phyloP scores from a whole-genome alignment of 2,797 vertebrate species.

The Lithobates pipiens region DNA sequence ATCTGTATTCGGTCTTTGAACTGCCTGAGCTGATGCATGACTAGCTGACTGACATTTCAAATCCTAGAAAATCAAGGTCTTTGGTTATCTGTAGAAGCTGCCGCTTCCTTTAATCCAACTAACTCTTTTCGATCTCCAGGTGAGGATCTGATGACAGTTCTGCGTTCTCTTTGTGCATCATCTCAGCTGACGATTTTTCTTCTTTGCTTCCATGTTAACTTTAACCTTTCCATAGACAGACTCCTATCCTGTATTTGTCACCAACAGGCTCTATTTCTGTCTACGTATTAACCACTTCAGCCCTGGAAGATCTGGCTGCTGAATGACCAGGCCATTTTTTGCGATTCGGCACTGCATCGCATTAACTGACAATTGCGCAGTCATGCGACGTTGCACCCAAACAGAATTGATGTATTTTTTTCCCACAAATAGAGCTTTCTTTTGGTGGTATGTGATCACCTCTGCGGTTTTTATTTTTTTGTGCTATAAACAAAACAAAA shows the following conservation, averaged over 20 bases:
- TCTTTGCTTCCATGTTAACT: neutral
- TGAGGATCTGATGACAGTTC: constrained; percentile 35
- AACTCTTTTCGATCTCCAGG: constrained; percentile 29
- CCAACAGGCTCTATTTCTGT: neutral
- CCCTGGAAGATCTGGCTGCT: too few relatives aligned
- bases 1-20: neutral
- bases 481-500: too few relatives aligned
- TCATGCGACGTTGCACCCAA: too few relatives aligned
- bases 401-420: too few relatives aligned
- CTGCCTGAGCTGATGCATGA: constrained; percentile 16
- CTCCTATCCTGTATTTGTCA: neutral
- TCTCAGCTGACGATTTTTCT: constrained; percentile 22
- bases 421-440: too few relatives aligned
- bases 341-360: too few relatives aligned
- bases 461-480: too few relatives aligned
- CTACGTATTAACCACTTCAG: neutral
- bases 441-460: too few relatives aligned
- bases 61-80: constrained; percentile 36
- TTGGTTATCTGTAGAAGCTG: constrained; percentile 20
- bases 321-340: too few relatives aligned
- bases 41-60: constrained; percentile 43
- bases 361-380: too few relatives aligned
- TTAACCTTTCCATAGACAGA: constrained; percentile 16
- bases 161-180: constrained; percentile 25
- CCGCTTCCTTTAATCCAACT: constrained; percentile 1